These are phyloP conservation scores for Dromaius novaehollandiae DNA, from an alignment of 2,113 vertebrate genomes.

Conservation along the genomic window DNA sequence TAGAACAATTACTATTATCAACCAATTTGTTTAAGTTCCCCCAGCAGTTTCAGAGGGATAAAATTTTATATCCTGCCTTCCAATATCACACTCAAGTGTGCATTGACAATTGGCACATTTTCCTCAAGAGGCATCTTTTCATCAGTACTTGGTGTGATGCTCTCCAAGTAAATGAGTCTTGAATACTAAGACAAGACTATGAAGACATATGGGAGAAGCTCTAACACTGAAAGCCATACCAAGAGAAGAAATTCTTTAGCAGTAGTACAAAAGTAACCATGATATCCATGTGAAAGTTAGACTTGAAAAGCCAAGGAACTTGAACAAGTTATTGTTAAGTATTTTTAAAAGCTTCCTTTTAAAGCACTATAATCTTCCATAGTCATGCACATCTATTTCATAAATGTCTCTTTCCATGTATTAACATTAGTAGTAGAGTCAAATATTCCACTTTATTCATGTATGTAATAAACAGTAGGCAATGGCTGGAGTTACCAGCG, in stretches of 20 bases:
- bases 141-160: background rate
- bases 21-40: background rate
- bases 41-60: background rate
- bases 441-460: background rate
- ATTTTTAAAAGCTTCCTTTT: background rate
- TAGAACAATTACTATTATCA: background rate
- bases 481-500: background rate
- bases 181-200: background rate
- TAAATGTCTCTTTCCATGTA: background rate
- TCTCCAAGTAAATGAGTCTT: background rate
- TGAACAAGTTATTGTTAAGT: background rate
- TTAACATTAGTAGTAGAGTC: background rate
- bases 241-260: background rate
- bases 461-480: background rate
- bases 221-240: background rate
- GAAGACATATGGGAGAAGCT: background rate
- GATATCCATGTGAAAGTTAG: background rate
- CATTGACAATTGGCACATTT: background rate
- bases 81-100: background rate
- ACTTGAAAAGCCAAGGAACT: background rate
- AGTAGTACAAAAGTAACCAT: background rate
- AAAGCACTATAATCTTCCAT: background rate
- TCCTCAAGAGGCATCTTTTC: background rate
- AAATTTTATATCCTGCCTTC: background rate
- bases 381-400: background rate